Evolutionary conservation across 2,797 vertebrate species (phyloP), one percentile per base, ranked within the genome.

Genomic region (Coluber constrictor): DNA sequence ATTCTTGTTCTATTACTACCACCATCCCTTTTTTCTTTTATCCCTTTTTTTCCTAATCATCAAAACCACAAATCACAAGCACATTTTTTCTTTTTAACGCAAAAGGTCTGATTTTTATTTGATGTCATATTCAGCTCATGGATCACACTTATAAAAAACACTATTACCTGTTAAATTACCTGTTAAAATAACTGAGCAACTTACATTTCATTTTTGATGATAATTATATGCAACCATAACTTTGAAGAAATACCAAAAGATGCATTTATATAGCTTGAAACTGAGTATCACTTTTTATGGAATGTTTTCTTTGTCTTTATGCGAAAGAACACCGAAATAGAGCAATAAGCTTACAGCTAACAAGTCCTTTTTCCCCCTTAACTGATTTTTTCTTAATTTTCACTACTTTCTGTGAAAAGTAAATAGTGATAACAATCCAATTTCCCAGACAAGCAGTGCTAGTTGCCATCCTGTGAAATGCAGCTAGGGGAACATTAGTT

Each of bases 221-320:
- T 95, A 95, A 92, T 92, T 93, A 95, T 56, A 92, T 95, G 88
- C 12, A 18, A 51, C 94, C 95, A 92, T 92, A 93, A 0, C 18
- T n/a, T 92, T 0, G 94, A 90, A 5, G 4, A 87, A 60, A 51
- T 59, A 51, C n/a, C 89, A 95, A 95, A 93, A 94, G 95, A 96
- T 95, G 94, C 70, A 79, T 93, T 87, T 10, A 1, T 32, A 95
- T 96, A 95, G 94, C 86, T 91, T 61, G 32, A 92, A 88, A 95
- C 70, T 93, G 94, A 89, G 79, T 87, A 92, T 66, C 92, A 9
- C 51, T 94, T 32, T 88, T 95, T 95, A 13, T 88, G 89, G 92
- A 88, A 93, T 87, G n/a, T 27, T 83, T 47, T 88, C 32, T 87
- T 87, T 56, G 25, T 95, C 74, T 83, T 70, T 91, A 91, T 0